Evolutionary conservation across 1,140 invertebrate genomes (phyloP).

Genomic region (Ips nitidus): DNA sequence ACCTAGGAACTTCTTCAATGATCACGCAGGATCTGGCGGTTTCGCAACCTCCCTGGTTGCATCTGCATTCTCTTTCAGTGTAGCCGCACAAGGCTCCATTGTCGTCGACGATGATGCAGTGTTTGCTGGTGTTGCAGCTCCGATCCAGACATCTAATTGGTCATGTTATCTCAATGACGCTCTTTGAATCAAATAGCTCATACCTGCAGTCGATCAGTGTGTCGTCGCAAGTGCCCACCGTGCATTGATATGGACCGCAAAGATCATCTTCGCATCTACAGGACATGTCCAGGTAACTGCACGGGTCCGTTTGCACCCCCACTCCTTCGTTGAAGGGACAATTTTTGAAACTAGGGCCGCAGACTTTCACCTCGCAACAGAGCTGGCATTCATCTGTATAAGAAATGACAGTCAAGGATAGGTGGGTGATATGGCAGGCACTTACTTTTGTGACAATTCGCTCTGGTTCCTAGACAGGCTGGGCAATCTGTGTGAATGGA

Average conservation of each 20-base stretch:
- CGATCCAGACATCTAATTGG: slow-evolving; percentile 25
- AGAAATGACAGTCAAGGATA: not conserved
- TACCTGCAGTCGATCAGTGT: slow-evolving; percentile 16
- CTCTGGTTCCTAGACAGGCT: slow-evolving; percentile 19
- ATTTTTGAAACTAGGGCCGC: slow-evolving; percentile 20
- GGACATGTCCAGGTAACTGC: not conserved
- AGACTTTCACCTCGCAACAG: slow-evolving; percentile 23
- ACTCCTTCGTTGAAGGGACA: slow-evolving; percentile 17
- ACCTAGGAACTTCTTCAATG: not conserved
- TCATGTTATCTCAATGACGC: not conserved
- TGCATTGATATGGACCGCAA: not conserved
- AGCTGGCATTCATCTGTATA: slow-evolving; percentile 19
- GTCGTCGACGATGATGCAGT: slow-evolving; percentile 24
- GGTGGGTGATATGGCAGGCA: not conserved
- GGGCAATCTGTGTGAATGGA: slow-evolving; percentile 22
- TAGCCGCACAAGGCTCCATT: not conserved
- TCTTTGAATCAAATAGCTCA: not conserved
- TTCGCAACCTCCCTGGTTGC: slow-evolving; percentile 9
- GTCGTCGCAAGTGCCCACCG: not conserved
- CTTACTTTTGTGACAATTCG: slow-evolving; percentile 27
- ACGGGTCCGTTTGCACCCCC: slow-evolving; percentile 24
- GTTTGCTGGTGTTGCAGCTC: slow-evolving; percentile 22
- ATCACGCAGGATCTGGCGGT: not conserved
- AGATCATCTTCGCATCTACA: slow-evolving; percentile 8
- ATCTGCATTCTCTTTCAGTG: slow-evolving; percentile 18